A percentile compares a stretch with the other conserved stretches of the same genome.
Evolutionary conservation across 2,888 invertebrate species (phyloP).

Genomic region (Argyra leucocephala): DNA sequence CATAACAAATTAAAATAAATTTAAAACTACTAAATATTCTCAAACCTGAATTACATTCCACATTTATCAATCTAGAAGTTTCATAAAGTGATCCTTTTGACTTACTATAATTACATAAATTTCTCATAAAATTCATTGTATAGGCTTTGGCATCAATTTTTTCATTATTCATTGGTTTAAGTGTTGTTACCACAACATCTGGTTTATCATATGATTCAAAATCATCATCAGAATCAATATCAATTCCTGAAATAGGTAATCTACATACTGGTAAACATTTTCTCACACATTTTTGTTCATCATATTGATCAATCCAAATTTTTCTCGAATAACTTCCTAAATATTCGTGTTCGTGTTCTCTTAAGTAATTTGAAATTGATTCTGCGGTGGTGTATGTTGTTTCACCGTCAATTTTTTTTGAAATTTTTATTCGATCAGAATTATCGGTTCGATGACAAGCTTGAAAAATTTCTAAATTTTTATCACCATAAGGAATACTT

Average conservation of each 20-base stretch:
- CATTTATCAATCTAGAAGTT: not conserved
- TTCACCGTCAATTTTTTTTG: not conserved
- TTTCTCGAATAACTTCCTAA: slow-evolving; percentile 4
- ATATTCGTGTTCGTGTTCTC: not conserved
- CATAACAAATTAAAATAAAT: not conserved
- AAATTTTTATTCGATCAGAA: not conserved
- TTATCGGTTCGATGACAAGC: not conserved
- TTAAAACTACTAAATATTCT: not conserved
- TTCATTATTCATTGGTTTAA: not conserved
- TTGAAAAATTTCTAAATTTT: not conserved
- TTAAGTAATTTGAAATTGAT: not conserved
- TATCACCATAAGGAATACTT: not conserved
- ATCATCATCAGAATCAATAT: not conserved
- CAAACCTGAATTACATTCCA: not conserved
- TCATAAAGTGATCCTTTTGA: not conserved
- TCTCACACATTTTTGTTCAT: not conserved
- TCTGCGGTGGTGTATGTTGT: no score
- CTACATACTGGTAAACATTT: slow-evolving; percentile 10
- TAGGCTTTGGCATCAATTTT: not conserved
- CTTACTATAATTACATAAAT: not conserved
- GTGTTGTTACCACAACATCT: not conserved
- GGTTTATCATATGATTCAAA: not conserved
- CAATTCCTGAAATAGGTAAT: not conserved
- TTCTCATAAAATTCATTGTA: not conserved
- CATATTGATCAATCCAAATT: not conserved